Base-by-base conservation (phyloP, 2,113 vertebrate species). In the Ameiurus melas region DNA sequence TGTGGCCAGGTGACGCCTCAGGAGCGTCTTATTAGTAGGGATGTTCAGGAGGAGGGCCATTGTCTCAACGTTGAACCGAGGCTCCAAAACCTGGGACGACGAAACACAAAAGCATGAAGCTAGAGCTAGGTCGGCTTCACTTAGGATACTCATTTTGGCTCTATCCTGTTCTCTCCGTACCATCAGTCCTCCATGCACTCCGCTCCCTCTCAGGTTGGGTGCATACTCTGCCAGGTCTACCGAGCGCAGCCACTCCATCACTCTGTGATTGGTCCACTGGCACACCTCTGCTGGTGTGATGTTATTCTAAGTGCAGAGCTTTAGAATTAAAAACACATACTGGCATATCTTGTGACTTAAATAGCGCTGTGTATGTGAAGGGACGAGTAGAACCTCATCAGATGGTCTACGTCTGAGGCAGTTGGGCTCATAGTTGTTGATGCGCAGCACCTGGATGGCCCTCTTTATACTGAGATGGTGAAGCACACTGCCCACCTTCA, bases 231-330 rank as follows among this genome's bases (percentile, higher is more conserved):
- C 98, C 91, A 99, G 89, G 88, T 99, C 98, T 86, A 97, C 98
- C 0, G 98, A 99, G 27, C 98, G 97, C 20, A 99, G 94, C 98
- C 98, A 99, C 90, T 99, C 98, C 98, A 99, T 99, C 92, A 99
- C 98, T 0, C 98, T 96, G 90, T 99, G 98, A 88, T 99, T 99
- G 79, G 98, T 99, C 98, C 98, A 99, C 92, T 98, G 97, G 19
- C 96, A 96, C 43, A 99, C 97, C 89, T 99, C 98, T 0, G 95
- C 96, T 0, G 98, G 97, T 0, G 95, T 96, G 89, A 97, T 89
- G 1, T 96, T 97, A n/a, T 93, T 98, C 98, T 99, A 91, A 1
- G 60, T 27, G 80, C 16, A 73, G 9, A 83, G 25, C 33, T 2
- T 43, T 3, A 62, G n/a, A 27, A 43, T 83, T 62, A 62, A 43